phyloP scores from a whole-genome alignment of 2,113 vertebrate species.

The Oreochromis tanganicae region DNA sequence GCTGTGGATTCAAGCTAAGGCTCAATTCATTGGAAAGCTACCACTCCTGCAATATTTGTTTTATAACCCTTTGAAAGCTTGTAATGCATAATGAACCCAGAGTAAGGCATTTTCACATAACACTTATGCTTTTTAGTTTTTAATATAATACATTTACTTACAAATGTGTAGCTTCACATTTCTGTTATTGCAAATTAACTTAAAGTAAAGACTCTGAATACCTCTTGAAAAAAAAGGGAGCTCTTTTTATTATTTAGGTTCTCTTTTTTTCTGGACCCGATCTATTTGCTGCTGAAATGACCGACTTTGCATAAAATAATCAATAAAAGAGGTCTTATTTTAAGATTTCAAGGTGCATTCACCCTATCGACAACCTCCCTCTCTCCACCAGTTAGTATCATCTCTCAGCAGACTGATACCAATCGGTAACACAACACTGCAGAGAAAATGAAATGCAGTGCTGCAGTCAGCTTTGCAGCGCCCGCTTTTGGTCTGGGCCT shows the following conservation, averaged over 20 bases:
- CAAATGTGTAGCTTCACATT: background rate
- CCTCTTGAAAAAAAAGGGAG: background rate
- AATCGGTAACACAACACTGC: constrained; percentile 51
- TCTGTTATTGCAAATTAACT: background rate
- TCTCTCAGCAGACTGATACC: constrained; percentile 25
- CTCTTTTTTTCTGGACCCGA: background rate
- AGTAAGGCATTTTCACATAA: background rate
- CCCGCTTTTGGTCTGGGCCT: constrained; percentile 3
- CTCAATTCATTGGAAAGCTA: background rate
- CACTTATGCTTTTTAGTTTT: background rate
- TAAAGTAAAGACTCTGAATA: background rate
- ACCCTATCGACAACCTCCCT: constrained; percentile 5
- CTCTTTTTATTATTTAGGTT: background rate
- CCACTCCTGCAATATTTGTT: background rate
- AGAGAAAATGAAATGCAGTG: constrained; percentile 46
- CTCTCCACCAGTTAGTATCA: constrained; percentile 25
- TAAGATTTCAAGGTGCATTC: background rate
- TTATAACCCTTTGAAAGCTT: background rate
- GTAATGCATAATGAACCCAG: background rate
- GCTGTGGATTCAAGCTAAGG: background rate
- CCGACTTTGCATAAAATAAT: background rate
- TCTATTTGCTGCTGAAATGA: background rate
- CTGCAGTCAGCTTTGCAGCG: constrained; percentile 30
- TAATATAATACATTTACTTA: background rate
- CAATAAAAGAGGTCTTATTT: background rate